A percentile compares a stretch with the other conserved stretches of the same genome.
Evolutionary conservation across 2,113 vertebrate species (phyloP).

Genomic region (Hassar affinis): DNA sequence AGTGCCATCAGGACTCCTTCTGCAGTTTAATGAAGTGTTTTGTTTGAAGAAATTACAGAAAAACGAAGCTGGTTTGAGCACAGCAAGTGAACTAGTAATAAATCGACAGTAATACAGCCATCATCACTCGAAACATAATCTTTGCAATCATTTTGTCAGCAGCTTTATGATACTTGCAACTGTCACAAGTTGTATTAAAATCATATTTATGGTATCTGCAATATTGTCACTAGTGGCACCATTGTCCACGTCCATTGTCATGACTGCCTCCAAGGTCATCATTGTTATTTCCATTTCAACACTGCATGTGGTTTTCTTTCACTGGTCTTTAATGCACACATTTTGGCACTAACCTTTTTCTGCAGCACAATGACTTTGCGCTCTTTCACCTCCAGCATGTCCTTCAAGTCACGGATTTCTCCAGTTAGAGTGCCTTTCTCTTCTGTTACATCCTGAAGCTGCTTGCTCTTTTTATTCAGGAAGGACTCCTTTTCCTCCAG

Average conservation of each 20-base stretch:
- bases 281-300: neutral
- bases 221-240: neutral
- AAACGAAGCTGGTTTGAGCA: neutral
- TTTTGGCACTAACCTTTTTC: slow-evolving; percentile 82
- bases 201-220: neutral
- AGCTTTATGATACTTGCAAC: neutral
- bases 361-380: slow-evolving; percentile 94
- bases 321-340: neutral
- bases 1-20: neutral
- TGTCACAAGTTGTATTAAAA: neutral
- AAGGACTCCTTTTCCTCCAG: slow-evolving; percentile 95
- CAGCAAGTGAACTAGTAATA: neutral
- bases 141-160: neutral
- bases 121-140: neutral
- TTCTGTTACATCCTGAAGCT: slow-evolving; percentile 93
- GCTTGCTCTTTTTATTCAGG: slow-evolving; percentile 94
- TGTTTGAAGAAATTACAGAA: slow-evolving; percentile 16
- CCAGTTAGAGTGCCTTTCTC: slow-evolving; percentile 93
- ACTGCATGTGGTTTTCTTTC: neutral
- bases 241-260: neutral
- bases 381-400: slow-evolving; percentile 98
- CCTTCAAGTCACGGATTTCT: slow-evolving; percentile 96
- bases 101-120: neutral
- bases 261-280: neutral
- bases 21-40: slow-evolving; percentile 36